A percentile compares a stretch with the other conserved stretches of the same genome.
These are phyloP conservation scores for Thalassoma bifasciatum DNA, from an alignment of 2,113 vertebrate genomes.

Conservation along the genomic window DNA sequence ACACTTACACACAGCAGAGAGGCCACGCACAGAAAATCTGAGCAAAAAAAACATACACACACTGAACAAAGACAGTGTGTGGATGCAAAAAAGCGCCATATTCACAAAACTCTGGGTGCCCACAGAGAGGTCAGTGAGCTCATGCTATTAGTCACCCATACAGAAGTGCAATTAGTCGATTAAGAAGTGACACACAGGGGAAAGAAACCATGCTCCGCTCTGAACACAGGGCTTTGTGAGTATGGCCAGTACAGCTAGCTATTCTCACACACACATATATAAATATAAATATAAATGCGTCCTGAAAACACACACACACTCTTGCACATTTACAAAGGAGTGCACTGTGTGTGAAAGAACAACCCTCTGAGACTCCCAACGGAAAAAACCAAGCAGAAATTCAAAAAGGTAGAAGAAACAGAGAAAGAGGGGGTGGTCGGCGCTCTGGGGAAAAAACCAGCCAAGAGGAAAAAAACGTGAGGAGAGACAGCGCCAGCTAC, in stretches of 20 bases:
- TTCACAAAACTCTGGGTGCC: constrained; percentile 58
- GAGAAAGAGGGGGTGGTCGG: constrained; percentile 22
- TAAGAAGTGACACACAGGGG: constrained; percentile 63
- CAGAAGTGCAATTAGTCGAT: constrained; percentile 57
- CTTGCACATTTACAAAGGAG: constrained; percentile 44
- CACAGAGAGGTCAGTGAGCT: constrained; percentile 47
- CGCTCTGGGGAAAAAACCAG: constrained; percentile 48
- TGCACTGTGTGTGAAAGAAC: constrained; percentile 48
- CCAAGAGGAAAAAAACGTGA: constrained; percentile 51
- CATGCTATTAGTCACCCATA: constrained; percentile 72
- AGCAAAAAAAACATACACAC: constrained; percentile 18
- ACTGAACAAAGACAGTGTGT: constrained; percentile 43
- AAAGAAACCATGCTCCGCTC: constrained; percentile 65
- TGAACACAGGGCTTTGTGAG: constrained; percentile 68
- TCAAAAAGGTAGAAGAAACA: constrained; percentile 19
- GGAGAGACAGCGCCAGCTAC: constrained; percentile 52
- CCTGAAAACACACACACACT: constrained; percentile 35
- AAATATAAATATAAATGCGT: too few relatives aligned
- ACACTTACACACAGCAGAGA: constrained; percentile 13
- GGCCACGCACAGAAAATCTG: constrained; percentile 30
- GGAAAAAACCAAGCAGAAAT: constrained; percentile 51
- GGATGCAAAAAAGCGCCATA: constrained; percentile 50
- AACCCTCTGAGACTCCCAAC: constrained; percentile 50
- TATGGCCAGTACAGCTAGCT: constrained; percentile 52
- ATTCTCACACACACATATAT: constrained; percentile 28